These are phyloP conservation scores for Stegana nigrithorax DNA, from an alignment of 2,888 invertebrate genomes.

Conservation along the genomic window DNA sequence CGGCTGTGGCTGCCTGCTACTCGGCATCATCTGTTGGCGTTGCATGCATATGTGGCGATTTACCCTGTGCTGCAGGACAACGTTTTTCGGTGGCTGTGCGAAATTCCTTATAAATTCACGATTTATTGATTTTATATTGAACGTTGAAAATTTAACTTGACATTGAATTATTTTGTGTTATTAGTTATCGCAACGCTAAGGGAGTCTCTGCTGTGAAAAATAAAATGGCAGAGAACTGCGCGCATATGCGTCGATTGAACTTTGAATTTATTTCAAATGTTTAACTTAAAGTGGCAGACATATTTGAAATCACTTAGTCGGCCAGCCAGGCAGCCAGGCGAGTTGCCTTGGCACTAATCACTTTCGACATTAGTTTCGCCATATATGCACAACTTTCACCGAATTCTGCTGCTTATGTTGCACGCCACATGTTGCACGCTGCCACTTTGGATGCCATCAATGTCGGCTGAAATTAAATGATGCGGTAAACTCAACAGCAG, in stretches of 20 bases:
- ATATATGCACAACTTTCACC: too few relatives aligned
- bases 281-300: too few relatives aligned
- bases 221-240: not conserved
- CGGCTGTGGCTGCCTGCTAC: not conserved
- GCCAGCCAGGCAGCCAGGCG: too few relatives aligned
- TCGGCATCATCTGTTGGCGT: slow-evolving; percentile 6
- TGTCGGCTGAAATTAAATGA: slow-evolving; percentile 1
- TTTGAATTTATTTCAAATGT: too few relatives aligned
- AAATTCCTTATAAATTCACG: slow-evolving; percentile 33
- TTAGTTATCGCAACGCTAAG: not conserved
- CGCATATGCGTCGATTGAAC: too few relatives aligned
- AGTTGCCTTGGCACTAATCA: not conserved
- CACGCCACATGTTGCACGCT: not conserved
- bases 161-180: slow-evolving; percentile 21
- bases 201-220: not conserved
- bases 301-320: too few relatives aligned
- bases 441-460: too few relatives aligned
- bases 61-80: not conserved
- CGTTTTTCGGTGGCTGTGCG: too few relatives aligned
- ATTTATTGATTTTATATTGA: slow-evolving; percentile 56
- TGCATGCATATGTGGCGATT: slow-evolving; percentile 5
- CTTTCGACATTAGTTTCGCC: not conserved
- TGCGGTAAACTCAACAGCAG: not conserved
- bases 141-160: slow-evolving; percentile 20
- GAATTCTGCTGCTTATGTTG: not conserved